Evolutionary conservation across 1,140 invertebrate genomes (phyloP).

Genomic region (Bradysia coprophila): DNA sequence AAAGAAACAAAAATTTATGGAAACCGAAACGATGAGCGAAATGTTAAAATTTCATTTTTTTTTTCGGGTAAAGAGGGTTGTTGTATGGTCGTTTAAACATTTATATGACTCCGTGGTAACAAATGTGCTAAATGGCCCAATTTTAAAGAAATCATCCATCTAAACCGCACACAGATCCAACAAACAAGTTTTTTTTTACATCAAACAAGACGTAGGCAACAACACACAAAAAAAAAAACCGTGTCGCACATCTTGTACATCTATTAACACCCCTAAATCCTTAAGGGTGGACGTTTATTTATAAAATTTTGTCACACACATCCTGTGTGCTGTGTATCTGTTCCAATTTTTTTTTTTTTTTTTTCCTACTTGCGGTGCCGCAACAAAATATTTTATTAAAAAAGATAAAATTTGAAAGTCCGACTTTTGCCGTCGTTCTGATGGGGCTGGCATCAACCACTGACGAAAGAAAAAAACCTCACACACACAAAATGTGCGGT

Average conservation of each 20-base stretch:
- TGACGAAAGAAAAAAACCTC: too few species aligned
- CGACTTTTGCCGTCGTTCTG: too few species aligned
- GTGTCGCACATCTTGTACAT: neutral
- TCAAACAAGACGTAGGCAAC: too few species aligned
- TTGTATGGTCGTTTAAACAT: neutral
- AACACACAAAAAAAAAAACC: neutral
- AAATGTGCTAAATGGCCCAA: neutral
- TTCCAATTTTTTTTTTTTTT: too few species aligned
- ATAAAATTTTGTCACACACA: too few species aligned
- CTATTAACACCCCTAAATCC: neutral
- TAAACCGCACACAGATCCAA: too few species aligned
- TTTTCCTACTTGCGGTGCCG: too few species aligned
- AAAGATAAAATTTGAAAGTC: neutral
- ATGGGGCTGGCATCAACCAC: too few species aligned
- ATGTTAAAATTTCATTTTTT: constrained; percentile 16
- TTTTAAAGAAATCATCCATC: neutral
- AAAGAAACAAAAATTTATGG: constrained; percentile 1
- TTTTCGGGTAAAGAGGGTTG: constrained; percentile 8
- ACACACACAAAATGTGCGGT: too few species aligned
- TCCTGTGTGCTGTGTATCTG: too few species aligned
- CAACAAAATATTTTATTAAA: neutral
- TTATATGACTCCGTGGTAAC: neutral
- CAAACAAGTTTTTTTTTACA: too few species aligned
- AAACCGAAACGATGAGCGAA: constrained; percentile 1
- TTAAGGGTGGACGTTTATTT: neutral